These are phyloP conservation scores for Drosophila carrolli DNA, from an alignment of 1,140 invertebrate species.

Conservation along the genomic window DNA sequence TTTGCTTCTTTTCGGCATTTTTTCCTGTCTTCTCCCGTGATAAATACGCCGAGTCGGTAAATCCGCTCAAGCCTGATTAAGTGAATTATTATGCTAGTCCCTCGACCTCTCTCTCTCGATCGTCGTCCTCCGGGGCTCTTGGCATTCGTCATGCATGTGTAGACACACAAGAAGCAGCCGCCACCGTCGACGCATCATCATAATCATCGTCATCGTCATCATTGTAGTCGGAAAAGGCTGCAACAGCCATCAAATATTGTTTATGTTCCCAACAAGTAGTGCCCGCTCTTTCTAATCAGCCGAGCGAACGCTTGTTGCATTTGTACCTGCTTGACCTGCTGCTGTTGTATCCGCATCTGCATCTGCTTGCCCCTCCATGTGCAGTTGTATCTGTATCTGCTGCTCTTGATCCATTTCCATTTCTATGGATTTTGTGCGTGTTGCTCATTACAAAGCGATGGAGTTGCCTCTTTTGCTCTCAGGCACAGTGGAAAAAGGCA, in stretches of 20 bases:
- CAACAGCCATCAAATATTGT: constrained; percentile 74
- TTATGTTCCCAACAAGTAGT: constrained; percentile 76
- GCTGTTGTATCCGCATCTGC: constrained; percentile 22
- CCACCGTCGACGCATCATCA: constrained; percentile 29
- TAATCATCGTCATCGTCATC: constrained; percentile 13
- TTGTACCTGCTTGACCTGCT: constrained; percentile 80
- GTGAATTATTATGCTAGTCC: constrained; percentile 70
- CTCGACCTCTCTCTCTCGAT: constrained; percentile 1
- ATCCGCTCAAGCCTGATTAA: constrained; percentile 79
- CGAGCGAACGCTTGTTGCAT: constrained; percentile 75
- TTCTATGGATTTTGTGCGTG: constrained; percentile 78
- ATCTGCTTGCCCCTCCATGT: constrained; percentile 16
- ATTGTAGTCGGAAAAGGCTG: constrained; percentile 16
- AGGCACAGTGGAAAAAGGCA: constrained; percentile 6
- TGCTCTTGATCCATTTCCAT: constrained; percentile 81
- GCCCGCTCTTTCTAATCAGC: constrained; percentile 74
- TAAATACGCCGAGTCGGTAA: constrained; percentile 58
- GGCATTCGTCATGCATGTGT: constrained; percentile 75
- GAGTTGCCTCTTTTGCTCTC: constrained; percentile 11
- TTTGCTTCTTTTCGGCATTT: constrained; percentile 23
- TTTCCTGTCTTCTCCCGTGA: constrained; percentile 19
- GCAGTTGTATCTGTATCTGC: constrained; percentile 36
- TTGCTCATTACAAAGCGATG: constrained; percentile 70
- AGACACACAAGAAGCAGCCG: constrained; percentile 73
- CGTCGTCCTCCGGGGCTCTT: constrained; percentile 18